phyloP scores from a whole-genome alignment of 2,797 vertebrate genomes.

The Artibeus lituratus region DNA sequence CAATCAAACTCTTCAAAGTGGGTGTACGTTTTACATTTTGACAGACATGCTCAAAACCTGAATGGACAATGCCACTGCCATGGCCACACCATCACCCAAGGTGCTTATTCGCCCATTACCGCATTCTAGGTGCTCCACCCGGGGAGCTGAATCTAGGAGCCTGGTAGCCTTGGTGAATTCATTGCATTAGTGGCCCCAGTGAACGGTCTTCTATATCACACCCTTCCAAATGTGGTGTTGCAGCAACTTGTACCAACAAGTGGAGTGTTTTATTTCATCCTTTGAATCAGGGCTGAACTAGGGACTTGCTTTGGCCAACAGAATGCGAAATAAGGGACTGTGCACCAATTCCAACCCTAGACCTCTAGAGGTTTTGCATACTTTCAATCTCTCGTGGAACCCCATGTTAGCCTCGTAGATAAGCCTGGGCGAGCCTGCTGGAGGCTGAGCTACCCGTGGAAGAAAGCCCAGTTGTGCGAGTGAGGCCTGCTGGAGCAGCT shows the following conservation, averaged over 20 bases:
- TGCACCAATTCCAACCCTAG: background rate
- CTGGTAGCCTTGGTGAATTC: background rate
- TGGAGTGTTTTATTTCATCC: background rate
- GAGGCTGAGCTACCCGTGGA: background rate
- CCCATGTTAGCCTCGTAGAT: background rate
- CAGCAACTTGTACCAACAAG: background rate
- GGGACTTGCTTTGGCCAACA: background rate
- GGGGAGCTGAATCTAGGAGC: background rate
- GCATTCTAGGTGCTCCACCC: background rate
- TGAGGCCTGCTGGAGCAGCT: background rate
- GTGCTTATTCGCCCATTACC: background rate
- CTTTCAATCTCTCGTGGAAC: background rate
- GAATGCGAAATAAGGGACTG: background rate
- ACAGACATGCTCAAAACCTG: background rate
- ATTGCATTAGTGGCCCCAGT: background rate
- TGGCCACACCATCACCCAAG: background rate
- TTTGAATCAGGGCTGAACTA: background rate
- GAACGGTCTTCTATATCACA: background rate
- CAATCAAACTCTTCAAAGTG: background rate
- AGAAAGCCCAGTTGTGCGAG: background rate
- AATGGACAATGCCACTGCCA: too few species aligned
- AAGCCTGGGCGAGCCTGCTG: background rate
- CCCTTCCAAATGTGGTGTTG: background rate
- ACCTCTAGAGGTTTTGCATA: background rate
- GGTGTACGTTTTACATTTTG: background rate